Percentiles rank a stretch among this genome's conserved stretches.
These are phyloP conservation scores for Morone chrysops DNA, from an alignment of 2,113 vertebrate species.

Conservation along the genomic window DNA sequence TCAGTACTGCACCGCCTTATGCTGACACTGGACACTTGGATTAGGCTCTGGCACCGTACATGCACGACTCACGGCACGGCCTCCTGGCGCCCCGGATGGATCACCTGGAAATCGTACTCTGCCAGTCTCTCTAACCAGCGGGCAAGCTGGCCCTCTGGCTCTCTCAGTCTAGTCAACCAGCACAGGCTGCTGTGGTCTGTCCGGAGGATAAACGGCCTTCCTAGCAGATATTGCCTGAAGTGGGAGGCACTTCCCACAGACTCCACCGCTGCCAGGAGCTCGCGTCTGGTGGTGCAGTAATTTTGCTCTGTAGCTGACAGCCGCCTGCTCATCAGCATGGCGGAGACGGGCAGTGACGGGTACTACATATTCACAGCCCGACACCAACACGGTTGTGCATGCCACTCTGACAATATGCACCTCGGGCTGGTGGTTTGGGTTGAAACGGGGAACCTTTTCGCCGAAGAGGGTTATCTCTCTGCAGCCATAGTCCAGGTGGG, in stretches of 20 bases:
- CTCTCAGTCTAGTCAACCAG: no score
- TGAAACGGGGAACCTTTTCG: background rate
- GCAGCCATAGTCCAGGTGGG: background rate
- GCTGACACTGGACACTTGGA: background rate
- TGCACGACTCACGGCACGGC: background rate
- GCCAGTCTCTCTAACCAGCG: no score
- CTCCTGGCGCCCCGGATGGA: background rate
- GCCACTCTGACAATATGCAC: background rate
- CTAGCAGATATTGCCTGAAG: background rate
- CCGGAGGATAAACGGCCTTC: background rate
- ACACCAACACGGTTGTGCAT: background rate
- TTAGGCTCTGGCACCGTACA: background rate
- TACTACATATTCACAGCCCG: background rate
- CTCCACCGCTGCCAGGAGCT: background rate
- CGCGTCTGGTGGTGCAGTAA: background rate
- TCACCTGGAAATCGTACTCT: background rate
- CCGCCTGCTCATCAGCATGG: background rate
- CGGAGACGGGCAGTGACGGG: background rate
- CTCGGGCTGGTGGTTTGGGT: background rate
- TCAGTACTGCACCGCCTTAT: background rate
- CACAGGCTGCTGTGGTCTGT: background rate
- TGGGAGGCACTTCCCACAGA: no score
- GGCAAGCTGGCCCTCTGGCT: no score
- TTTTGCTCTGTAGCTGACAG: background rate
- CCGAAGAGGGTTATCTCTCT: background rate